Evolutionary conservation across 2,888 invertebrate genomes (phyloP).

Genomic region (Morinoia aosen): DNA sequence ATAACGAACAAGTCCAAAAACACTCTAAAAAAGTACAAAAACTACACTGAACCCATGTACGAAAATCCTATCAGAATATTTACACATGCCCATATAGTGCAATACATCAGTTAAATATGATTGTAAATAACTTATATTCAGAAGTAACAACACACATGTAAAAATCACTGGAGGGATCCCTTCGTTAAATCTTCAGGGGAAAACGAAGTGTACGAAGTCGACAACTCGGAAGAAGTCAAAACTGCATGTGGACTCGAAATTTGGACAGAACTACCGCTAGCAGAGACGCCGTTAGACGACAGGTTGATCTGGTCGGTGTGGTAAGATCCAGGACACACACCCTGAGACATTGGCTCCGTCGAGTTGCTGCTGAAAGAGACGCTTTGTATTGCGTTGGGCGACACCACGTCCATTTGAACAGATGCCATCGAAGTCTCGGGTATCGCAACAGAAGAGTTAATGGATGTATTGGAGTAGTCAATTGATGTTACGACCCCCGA

Average conservation of each 20-base stretch:
- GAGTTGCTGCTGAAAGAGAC: not conserved
- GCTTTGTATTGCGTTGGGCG: not conserved
- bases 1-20: not conserved
- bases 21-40: not conserved
- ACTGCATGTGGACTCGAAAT: not conserved
- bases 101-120: not conserved
- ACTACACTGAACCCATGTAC: not conserved
- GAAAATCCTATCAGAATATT: not conserved
- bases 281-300: not conserved
- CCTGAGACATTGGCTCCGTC: not conserved
- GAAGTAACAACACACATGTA: not conserved
- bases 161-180: not conserved
- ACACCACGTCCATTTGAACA: not conserved
- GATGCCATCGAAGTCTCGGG: not conserved
- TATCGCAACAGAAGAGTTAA: not conserved
- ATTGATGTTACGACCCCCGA: not conserved
- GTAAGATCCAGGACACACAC: not conserved
- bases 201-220: not conserved
- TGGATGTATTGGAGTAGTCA: not conserved
- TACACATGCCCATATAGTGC: not conserved
- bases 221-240: not conserved
- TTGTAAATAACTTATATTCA: not conserved
- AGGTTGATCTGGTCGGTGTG: not conserved
- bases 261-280: not conserved
- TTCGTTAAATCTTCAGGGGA: conserved; percentile 37